Percentiles rank a stretch among this genome's conserved stretches.
Evolutionary conservation across 2,797 vertebrate species (phyloP).

Genomic region (Anas bahamensis): DNA sequence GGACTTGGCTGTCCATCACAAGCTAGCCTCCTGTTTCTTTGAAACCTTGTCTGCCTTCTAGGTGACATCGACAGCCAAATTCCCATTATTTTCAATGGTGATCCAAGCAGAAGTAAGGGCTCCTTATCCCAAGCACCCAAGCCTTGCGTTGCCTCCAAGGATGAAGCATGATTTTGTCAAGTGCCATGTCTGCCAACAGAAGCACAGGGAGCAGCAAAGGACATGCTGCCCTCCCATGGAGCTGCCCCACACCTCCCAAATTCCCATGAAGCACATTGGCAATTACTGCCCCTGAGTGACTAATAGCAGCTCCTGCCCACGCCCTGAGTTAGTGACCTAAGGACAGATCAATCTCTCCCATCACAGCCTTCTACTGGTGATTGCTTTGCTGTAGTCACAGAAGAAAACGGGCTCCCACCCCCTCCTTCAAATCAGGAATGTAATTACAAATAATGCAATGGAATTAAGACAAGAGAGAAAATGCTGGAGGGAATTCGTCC

Average conservation of each 20-base stretch:
- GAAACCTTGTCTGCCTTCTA: not conserved
- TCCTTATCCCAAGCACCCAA: not conserved
- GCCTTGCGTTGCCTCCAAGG: not conserved
- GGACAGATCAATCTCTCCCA: not conserved
- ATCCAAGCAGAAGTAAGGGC: not conserved
- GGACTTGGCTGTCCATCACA: not conserved
- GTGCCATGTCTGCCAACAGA: fast-evolving
- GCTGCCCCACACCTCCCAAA: not conserved
- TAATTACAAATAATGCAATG: not conserved
- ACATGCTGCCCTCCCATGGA: fast-evolving
- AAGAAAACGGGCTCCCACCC: not conserved
- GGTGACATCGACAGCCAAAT: not conserved
- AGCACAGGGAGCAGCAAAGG: not conserved
- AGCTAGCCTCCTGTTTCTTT: not conserved
- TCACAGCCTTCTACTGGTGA: not conserved
- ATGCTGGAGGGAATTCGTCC: not conserved
- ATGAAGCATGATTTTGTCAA: not conserved
- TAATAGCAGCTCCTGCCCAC: not conserved
- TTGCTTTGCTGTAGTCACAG: not conserved
- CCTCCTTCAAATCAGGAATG: not conserved
- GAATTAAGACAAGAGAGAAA: conserved; percentile 6
- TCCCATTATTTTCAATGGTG: not conserved
- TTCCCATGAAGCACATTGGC: not conserved
- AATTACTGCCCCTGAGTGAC: not conserved
- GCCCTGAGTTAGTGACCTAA: not conserved